Evolutionary conservation across 2,888 invertebrate species (phyloP).

Genomic region (Argyra leucocephala): DNA sequence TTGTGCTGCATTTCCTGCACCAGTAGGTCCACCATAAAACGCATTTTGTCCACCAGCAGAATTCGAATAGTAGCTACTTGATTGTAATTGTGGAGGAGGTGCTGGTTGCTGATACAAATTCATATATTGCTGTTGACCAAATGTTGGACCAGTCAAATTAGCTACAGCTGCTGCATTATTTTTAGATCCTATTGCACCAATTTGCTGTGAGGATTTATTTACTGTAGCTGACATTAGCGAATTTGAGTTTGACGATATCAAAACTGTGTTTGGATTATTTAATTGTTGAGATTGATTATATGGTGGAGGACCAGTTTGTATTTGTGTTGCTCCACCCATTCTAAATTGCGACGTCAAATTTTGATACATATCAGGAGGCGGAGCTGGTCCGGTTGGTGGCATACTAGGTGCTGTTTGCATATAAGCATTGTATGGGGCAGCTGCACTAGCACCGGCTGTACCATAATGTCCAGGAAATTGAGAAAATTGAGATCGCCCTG

Average conservation of each 20-base stretch:
- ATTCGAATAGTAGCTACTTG: slow-evolving; percentile 43
- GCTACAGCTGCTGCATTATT: slow-evolving; percentile 34
- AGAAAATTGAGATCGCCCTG: slow-evolving; percentile 69
- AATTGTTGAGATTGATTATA: slow-evolving; percentile 71
- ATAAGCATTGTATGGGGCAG: slow-evolving; percentile 61
- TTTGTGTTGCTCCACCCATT: slow-evolving; percentile 48
- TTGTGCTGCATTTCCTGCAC: slow-evolving; percentile 34
- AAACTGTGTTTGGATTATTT: slow-evolving; percentile 76
- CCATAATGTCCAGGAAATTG: slow-evolving; percentile 62
- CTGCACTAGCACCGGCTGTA: slow-evolving; percentile 39
- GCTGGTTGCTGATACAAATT: slow-evolving; percentile 40
- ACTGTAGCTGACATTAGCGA: slow-evolving; percentile 82
- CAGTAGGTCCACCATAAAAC: slow-evolving; percentile 38
- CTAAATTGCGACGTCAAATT: slow-evolving; percentile 53
- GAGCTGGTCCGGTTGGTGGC: slow-evolving; percentile 53
- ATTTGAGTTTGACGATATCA: slow-evolving; percentile 79
- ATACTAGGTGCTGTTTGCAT: slow-evolving; percentile 52
- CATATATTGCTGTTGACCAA: slow-evolving; percentile 39
- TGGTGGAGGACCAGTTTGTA: slow-evolving; percentile 39
- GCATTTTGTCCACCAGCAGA: slow-evolving; percentile 42
- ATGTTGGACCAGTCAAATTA: slow-evolving; percentile 27
- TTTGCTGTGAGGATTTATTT: slow-evolving; percentile 66
- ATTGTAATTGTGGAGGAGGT: slow-evolving; percentile 39
- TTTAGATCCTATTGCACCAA: slow-evolving; percentile 67
- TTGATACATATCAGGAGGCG: slow-evolving; percentile 62